Conservation (phyloP, 2,797 vertebrate species). For the Poeciliopsis paucimaculata region DNA sequence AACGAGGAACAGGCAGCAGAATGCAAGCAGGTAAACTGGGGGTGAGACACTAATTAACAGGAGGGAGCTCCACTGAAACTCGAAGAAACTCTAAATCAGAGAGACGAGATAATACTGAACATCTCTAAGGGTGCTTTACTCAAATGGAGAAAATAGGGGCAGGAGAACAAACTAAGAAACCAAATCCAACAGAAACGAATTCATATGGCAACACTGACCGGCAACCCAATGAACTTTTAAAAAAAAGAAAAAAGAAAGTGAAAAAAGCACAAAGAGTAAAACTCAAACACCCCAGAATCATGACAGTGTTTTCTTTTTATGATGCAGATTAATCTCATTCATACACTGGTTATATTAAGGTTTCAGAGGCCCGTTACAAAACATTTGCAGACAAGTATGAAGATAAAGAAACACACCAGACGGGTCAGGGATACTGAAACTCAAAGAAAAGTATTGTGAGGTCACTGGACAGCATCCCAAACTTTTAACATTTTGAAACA, state of each 20-base stretch:
- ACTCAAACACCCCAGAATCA: neutral
- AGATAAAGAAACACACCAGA: neutral
- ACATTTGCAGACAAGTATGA: neutral
- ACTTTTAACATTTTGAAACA: neutral
- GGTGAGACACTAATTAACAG: neutral
- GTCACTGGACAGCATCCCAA: neutral
- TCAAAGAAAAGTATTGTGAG: neutral
- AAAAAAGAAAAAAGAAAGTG: neutral
- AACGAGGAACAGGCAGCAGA: neutral
- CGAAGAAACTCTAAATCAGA: neutral
- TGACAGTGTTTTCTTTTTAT: no score
- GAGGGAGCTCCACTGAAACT: neutral
- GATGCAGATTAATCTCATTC: neutral
- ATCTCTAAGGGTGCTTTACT: neutral
- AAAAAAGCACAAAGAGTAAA: neutral
- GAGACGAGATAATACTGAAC: neutral
- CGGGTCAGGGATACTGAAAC: neutral
- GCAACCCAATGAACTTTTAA: neutral
- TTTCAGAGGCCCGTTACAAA: neutral
- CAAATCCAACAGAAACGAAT: neutral
- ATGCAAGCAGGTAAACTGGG: neutral
- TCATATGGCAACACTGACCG: neutral
- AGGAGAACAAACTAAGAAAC: neutral
- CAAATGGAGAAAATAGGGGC: neutral
- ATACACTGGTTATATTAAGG: neutral